Percentiles rank a stretch among this genome's conserved stretches.
These are phyloP conservation scores for Rallus limicola DNA, from an alignment of 2,113 vertebrate species.

Conservation along the genomic window DNA sequence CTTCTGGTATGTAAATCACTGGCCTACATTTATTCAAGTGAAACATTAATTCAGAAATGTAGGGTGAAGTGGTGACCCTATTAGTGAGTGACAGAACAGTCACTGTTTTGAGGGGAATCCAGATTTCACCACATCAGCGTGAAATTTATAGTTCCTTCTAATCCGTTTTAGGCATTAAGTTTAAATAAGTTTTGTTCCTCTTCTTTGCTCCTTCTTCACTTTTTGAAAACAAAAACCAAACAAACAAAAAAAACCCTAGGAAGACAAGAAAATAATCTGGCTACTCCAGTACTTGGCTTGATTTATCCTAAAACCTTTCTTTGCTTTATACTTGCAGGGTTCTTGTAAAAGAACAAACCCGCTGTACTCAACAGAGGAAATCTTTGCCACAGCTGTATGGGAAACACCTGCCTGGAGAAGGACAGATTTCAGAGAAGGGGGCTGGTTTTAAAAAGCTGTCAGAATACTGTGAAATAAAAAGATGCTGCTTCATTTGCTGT, in stretches of 20 bases:
- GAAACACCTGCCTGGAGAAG: neutral
- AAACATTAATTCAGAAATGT: neutral
- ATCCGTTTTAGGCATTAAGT: neutral
- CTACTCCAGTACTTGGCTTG: neutral
- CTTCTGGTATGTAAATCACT: neutral
- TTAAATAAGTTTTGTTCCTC: conserved; percentile 7
- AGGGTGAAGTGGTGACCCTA: neutral
- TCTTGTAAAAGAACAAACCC: neutral
- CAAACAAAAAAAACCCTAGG: neutral
- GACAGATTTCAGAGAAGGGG: neutral
- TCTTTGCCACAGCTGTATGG: neutral
- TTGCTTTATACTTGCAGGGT: neutral
- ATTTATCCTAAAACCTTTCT: conserved; percentile 16
- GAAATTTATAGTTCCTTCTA: conserved; percentile 31
- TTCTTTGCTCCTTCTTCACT: neutral
- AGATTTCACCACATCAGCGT: neutral
- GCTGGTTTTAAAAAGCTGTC: neutral
- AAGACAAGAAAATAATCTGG: neutral
- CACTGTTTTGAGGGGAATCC: neutral
- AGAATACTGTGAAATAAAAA: neutral
- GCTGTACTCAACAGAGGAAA: neutral
- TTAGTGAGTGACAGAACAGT: neutral
- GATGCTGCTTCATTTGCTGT: neutral
- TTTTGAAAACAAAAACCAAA: neutral
- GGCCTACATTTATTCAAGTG: neutral